phyloP scores from a whole-genome alignment of 2,797 vertebrate species.

The Synaphobranchus kaupii region DNA sequence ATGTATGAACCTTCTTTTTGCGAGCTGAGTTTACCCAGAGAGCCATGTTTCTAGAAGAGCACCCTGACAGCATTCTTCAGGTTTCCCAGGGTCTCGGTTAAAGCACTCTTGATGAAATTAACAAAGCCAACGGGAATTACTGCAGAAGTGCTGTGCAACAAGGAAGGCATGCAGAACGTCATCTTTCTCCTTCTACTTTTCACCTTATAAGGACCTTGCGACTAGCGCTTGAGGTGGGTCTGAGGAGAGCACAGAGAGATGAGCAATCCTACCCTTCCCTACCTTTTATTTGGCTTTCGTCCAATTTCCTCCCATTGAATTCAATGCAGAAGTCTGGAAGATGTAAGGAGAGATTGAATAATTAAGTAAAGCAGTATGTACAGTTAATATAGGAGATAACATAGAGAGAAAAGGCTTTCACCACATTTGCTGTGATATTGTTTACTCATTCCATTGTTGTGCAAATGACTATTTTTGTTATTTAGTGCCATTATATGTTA shows the following conservation, averaged over 20 bases:
- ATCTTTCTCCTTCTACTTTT: background rate
- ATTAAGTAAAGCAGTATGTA: background rate
- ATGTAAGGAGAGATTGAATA: background rate
- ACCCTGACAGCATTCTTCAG: background rate
- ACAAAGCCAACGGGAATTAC: background rate
- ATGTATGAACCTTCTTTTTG: background rate
- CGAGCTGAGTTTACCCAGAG: background rate
- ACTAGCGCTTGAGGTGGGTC: background rate
- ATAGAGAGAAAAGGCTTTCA: background rate
- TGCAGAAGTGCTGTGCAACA: background rate
- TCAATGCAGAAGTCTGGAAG: background rate
- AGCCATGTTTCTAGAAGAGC: background rate
- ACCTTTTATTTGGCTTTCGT: background rate
- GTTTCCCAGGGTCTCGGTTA: background rate
- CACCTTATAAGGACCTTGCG: slow-evolving; percentile 4
- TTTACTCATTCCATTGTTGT: background rate
- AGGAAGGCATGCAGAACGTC: background rate
- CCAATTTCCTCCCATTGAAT: background rate
- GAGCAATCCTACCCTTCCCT: background rate
- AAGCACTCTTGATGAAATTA: background rate
- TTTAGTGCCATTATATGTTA: slow-evolving; percentile 11
- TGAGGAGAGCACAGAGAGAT: background rate
- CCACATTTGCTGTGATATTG: background rate
- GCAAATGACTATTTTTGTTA: slow-evolving; percentile 11
- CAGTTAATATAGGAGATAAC: background rate